phyloP scores from a whole-genome alignment of 2,113 vertebrate genomes.

The Amazona guildingii region DNA sequence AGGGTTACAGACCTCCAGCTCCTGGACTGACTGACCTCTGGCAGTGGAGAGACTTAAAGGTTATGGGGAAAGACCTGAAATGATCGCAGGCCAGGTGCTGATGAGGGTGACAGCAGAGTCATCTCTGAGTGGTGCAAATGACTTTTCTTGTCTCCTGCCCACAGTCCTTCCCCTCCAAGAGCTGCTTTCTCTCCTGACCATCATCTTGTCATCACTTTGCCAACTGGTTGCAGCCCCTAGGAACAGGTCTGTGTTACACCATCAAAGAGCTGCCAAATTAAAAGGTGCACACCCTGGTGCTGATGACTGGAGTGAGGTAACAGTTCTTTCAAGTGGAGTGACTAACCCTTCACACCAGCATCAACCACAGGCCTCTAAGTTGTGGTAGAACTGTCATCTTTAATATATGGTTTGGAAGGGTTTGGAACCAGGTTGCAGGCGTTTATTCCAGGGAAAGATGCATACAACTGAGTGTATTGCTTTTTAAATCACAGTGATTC shows the following conservation, averaged over 20 bases:
- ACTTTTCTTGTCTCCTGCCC: background rate
- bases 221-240: background rate
- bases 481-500: background rate
- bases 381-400: background rate
- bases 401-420: background rate
- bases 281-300: background rate
- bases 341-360: background rate
- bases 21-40: background rate
- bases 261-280: background rate
- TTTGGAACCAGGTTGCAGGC: background rate
- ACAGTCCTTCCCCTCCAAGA: background rate
- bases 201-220: background rate
- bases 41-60: background rate
- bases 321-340: background rate
- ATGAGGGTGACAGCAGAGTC: background rate
- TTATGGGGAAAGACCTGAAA: background rate
- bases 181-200: background rate
- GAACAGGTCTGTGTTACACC: fast-evolving
- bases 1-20: background rate
- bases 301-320: background rate
- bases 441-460: background rate
- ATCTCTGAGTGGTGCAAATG: background rate
- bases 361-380: background rate
- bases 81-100: background rate
- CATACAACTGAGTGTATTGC: background rate